Percentiles rank a stretch among this genome's conserved stretches.
These are phyloP conservation scores for Neoniphon sammara DNA, from an alignment of 2,797 vertebrate species.

Conservation along the genomic window DNA sequence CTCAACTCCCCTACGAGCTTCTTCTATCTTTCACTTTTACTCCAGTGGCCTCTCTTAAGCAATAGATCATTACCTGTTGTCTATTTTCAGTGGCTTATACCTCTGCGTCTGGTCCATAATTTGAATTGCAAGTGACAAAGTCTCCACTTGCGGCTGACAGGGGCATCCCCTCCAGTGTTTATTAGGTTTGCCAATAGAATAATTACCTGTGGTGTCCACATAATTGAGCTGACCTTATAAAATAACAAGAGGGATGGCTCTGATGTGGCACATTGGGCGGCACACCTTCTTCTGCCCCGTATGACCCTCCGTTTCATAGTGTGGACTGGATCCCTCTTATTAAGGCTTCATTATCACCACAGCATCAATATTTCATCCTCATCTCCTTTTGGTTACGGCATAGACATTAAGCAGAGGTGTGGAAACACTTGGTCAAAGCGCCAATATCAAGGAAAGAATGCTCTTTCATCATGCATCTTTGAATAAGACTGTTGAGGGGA, in stretches of 20 bases:
- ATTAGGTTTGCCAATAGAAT: slow-evolving; percentile 79
- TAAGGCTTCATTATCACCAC: slow-evolving; percentile 70
- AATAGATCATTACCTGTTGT: slow-evolving; percentile 78
- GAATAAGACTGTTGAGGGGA: slow-evolving; percentile 28
- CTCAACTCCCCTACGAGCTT: slow-evolving; percentile 64
- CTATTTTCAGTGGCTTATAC: slow-evolving; percentile 62
- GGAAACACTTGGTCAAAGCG: slow-evolving; percentile 57
- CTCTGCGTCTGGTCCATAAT: slow-evolving; percentile 63
- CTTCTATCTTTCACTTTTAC: slow-evolving; percentile 54
- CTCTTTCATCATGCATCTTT: slow-evolving; percentile 48
- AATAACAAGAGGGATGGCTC: slow-evolving; percentile 76
- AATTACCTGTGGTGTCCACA: slow-evolving; percentile 71
- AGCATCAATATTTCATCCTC: slow-evolving; percentile 64
- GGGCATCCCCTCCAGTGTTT: slow-evolving; percentile 67
- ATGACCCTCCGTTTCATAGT: slow-evolving; percentile 54
- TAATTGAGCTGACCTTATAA: slow-evolving; percentile 83
- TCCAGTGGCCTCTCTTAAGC: slow-evolving; percentile 61
- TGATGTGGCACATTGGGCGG: slow-evolving; percentile 55
- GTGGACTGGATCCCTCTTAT: slow-evolving; percentile 65
- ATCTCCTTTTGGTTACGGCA: slow-evolving; percentile 41
- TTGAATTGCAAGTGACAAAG: slow-evolving; percentile 78
- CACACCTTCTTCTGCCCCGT: slow-evolving; percentile 43
- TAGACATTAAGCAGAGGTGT: slow-evolving; percentile 44
- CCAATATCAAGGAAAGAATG: slow-evolving; percentile 30
- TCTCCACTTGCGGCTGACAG: slow-evolving; percentile 47